phyloP scores from a whole-genome alignment of 2,113 vertebrate species.

The Ahaetulla prasina region DNA sequence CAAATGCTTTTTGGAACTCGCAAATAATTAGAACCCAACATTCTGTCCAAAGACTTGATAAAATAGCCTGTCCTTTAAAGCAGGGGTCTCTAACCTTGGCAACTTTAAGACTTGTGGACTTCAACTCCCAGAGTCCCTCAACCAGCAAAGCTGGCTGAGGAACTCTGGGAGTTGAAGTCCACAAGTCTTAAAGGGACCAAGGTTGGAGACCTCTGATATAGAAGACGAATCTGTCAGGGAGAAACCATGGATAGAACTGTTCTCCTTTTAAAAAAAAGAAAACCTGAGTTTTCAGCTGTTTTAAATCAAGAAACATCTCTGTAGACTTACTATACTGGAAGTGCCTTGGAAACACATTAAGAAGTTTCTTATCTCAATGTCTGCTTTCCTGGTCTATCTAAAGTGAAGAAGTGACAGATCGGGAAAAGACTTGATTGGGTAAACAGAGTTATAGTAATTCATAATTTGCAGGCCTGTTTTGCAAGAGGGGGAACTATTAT shows the following conservation, averaged over 20 bases:
- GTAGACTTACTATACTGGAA: not conserved
- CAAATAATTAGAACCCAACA: not conserved
- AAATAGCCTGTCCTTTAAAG: not conserved
- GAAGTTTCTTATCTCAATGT: not conserved
- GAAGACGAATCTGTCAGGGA: not conserved
- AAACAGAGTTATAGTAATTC: not conserved
- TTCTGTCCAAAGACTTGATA: not conserved
- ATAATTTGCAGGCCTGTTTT: not conserved
- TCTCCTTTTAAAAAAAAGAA: too few relatives aligned
- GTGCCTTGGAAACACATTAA: not conserved
- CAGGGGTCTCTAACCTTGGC: too few relatives aligned
- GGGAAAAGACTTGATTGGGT: not conserved
- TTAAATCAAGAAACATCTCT: not conserved
- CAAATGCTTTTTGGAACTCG: not conserved
- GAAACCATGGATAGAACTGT: not conserved
- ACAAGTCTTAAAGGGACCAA: too few relatives aligned
- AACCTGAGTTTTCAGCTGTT: too few relatives aligned
- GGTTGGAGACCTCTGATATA: not conserved
- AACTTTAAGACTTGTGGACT: too few relatives aligned
- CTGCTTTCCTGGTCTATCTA: not conserved
- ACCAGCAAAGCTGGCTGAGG: too few relatives aligned
- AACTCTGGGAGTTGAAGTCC: too few relatives aligned
- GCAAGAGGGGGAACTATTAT: too few relatives aligned
- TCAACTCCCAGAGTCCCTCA: too few relatives aligned
- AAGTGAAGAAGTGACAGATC: not conserved